Base-by-base conservation (phyloP, 2,888 invertebrate genomes). In the Lasioglossum marginatum region DNA sequence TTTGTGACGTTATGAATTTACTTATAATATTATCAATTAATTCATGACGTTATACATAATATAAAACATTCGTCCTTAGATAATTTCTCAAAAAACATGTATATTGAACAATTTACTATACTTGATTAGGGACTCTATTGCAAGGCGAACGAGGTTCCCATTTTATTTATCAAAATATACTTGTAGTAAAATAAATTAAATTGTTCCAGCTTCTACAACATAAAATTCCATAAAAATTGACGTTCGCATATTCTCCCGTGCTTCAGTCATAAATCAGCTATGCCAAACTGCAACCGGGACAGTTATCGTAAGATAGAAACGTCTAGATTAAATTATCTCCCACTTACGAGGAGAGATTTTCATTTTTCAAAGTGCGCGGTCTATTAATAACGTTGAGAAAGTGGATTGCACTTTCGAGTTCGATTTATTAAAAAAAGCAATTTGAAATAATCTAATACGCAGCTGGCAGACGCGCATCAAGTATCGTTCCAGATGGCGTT, bases 321-420 rank as follows among this genome's bases (percentile, higher is more conserved):
- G 27, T 71, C 71, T 31, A 43, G 40, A 45, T 71, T 16, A 43
- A 71, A 43, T 71, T 27, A 27, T 27, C 37, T n/a, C 43, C n/a
- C 43, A 19, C 27, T 71, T 45, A 19, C n/a, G 27, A 71, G 43
- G 71, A 71, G 71, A 71, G 43, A 71, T 71, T 71, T 43, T 3
- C 43, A 71, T 27, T 71, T 71, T 43, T 43, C 37, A 71, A 43
- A 27, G 16, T 6, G 31, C 63, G 19, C 63, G 31, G 63, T 31
- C 34, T 77, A 70, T 68, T 48, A 48, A 19, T 48, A 68, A n/a
- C 43, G 4, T 45, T 34, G 63, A 78, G 72, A 66, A 48, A 79
- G 66, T 73, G 45, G 63, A 27, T 37, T 37, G 4, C 19, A 73
- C 45, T 79, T 79, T 79, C 73, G 16, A 79, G 45, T 43, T 31